A percentile compares a stretch with the other conserved stretches of the same genome.
Evolutionary conservation across 2,113 vertebrate genomes (phyloP).

Genomic region (Corythornis cristatus): DNA sequence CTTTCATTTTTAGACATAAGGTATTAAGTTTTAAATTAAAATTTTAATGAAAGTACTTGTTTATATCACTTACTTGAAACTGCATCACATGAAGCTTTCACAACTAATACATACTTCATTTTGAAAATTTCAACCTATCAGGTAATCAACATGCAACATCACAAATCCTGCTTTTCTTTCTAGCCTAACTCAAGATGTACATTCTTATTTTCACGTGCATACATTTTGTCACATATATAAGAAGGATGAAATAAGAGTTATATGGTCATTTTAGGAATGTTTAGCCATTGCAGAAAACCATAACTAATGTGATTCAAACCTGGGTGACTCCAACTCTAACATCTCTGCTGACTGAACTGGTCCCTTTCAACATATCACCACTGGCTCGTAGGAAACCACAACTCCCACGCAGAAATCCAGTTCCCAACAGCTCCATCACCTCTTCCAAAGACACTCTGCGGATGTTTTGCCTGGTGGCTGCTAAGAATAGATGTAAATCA

Average conservation of each 20-base stretch:
- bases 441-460: conserved; percentile 84
- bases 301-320: conserved; percentile 73
- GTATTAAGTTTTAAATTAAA: neutral
- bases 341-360: conserved; percentile 86
- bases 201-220: neutral
- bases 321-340: conserved; percentile 91
- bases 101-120: neutral
- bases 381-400: conserved; percentile 89
- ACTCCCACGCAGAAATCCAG: conserved; percentile 89
- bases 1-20: neutral
- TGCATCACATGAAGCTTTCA: neutral
- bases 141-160: neutral
- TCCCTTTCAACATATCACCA: conserved; percentile 92
- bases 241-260: neutral
- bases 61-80: neutral
- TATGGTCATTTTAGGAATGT: neutral
- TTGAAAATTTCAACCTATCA: neutral
- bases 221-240: neutral
- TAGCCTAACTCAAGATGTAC: neutral
- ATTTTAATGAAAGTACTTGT: neutral
- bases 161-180: neutral
- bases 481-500: conserved; percentile 4
- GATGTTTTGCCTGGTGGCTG: conserved; percentile 70
- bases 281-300: neutral
- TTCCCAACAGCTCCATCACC: conserved; percentile 87